Conservation (phyloP, 2,888 invertebrate species). For the Orthonychiurus folsomi region DNA sequence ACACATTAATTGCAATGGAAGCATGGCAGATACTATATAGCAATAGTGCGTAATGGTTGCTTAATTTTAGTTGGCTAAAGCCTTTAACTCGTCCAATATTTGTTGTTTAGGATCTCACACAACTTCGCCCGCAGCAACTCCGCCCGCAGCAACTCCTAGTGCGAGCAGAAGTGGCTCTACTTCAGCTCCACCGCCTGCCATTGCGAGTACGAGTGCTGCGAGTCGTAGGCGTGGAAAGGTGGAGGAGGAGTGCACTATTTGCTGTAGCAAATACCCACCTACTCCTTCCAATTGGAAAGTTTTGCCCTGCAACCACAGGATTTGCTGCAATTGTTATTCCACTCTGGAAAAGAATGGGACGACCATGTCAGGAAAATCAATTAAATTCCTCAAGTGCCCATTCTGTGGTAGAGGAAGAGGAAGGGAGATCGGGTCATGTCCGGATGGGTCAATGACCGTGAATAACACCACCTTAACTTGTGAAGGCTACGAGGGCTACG, state of each 20-base stretch:
- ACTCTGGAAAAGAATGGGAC: not conserved
- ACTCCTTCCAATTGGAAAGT: not conserved
- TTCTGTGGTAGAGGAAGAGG: constrained; percentile 12
- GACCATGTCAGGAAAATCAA: constrained; percentile 3
- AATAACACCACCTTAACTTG: not conserved
- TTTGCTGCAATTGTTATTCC: not conserved
- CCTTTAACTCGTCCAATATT: too few species aligned
- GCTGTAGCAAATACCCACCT: not conserved
- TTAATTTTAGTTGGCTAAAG: too few species aligned
- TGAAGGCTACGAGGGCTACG: constrained; percentile 1
- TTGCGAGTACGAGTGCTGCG: not conserved
- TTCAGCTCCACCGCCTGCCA: not conserved
- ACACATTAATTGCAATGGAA: too few species aligned
- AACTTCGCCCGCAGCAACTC: too few species aligned
- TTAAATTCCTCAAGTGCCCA: constrained; percentile 8
- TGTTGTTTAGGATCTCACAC: too few species aligned
- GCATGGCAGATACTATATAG: too few species aligned
- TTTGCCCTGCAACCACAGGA: not conserved
- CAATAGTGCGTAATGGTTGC: too few species aligned
- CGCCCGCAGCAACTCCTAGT: too few species aligned
- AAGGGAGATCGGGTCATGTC: constrained; percentile 6
- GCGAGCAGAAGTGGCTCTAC: not conserved
- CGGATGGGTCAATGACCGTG: constrained; percentile 10
- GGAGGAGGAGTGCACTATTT: constrained; percentile 1
- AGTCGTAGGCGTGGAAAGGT: not conserved